phyloP scores from a whole-genome alignment of 2,797 vertebrate genomes.

The Yasuhikotakia modesta region DNA sequence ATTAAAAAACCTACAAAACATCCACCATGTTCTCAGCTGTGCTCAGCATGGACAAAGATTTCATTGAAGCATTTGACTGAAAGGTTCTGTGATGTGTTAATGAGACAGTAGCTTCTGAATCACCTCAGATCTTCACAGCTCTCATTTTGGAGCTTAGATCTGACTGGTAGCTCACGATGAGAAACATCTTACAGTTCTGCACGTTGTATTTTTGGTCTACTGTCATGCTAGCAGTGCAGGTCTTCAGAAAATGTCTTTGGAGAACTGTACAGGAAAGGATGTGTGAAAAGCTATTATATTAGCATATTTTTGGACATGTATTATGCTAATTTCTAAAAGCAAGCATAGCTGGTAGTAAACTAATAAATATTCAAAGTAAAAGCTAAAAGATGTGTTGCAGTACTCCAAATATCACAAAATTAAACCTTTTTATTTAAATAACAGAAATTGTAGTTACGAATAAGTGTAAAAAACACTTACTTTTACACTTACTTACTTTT shows the following conservation, averaged over 20 bases:
- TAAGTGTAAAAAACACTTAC: no score
- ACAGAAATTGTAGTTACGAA: no score
- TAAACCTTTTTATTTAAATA: no score
- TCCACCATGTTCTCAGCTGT: conserved; percentile 11
- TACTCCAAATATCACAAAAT: no score
- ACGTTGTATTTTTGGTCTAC: neutral
- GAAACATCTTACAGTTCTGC: conserved; percentile 5
- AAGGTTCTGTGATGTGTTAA: conserved; percentile 22
- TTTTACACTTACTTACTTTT: no score
- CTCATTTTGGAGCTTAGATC: neutral
- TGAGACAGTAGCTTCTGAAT: conserved; percentile 2
- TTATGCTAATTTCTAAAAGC: no score
- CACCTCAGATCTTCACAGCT: neutral
- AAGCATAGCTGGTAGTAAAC: no score
- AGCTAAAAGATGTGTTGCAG: no score
- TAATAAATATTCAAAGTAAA: no score
- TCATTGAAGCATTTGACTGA: neutral
- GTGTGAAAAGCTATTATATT: no score
- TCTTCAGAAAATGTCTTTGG: neutral
- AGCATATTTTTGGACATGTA: no score
- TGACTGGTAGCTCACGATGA: conserved; percentile 13
- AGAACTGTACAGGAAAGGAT: neutral
- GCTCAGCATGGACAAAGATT: neutral
- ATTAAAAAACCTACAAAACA: no score
- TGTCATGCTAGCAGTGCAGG: neutral